Conservation (phyloP, 2,888 invertebrate species). For the Rhingia rostrata region DNA sequence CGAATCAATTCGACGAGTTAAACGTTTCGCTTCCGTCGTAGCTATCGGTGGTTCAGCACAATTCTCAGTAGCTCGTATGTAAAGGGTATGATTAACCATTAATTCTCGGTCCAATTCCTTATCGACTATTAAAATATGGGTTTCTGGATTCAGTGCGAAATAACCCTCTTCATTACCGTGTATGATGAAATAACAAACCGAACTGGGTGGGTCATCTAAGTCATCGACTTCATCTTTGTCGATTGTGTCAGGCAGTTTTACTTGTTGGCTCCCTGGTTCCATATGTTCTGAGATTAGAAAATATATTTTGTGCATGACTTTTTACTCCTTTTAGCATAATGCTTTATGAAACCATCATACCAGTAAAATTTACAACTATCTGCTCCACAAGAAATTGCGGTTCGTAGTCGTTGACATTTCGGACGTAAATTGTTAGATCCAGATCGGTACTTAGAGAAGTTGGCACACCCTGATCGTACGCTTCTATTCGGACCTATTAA, state of each 20-base stretch:
- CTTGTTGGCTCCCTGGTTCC: conserved; percentile 86
- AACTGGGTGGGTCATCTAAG: conserved; percentile 90
- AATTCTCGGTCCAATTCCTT: conserved; percentile 90
- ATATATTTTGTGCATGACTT: background rate
- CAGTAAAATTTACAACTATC: conserved; percentile 89
- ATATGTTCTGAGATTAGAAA: conserved; percentile 83
- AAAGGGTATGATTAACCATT: conserved; percentile 87
- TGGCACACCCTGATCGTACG: conserved; percentile 93
- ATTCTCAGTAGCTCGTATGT: conserved; percentile 92
- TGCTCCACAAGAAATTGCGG: conserved; percentile 92
- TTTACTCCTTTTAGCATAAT: background rate
- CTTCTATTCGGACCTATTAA: conserved; percentile 92
- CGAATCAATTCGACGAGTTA: conserved; percentile 73
- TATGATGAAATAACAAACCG: conserved; percentile 97
- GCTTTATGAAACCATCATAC: conserved; percentile 78
- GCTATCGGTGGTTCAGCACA: conserved; percentile 86
- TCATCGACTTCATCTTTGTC: conserved; percentile 94
- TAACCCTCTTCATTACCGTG: conserved; percentile 89
- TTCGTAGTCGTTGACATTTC: conserved; percentile 94
- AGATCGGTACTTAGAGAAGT: conserved; percentile 93
- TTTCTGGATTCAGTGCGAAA: conserved; percentile 89
- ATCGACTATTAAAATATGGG: conserved; percentile 85
- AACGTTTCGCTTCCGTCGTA: background rate
- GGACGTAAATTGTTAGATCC: conserved; percentile 93
- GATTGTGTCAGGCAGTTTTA: conserved; percentile 90